phyloP scores from a whole-genome alignment of 2,113 vertebrate genomes.

The Mobula birostris region DNA sequence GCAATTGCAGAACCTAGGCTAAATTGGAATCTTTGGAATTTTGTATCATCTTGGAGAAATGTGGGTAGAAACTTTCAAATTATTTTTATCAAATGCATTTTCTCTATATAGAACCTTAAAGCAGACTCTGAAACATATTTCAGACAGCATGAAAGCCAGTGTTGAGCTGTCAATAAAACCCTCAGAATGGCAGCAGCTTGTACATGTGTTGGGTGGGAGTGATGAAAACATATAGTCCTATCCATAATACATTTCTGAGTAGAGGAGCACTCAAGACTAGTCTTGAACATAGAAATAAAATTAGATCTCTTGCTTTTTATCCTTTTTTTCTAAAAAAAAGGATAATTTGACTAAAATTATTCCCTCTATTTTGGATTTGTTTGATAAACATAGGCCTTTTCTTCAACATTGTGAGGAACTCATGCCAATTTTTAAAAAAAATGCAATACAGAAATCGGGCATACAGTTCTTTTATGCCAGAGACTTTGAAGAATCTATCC shows the following conservation, averaged over 20 bases:
- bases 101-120: background rate
- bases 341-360: background rate
- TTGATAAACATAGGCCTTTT: background rate
- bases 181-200: background rate
- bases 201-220: too few species aligned
- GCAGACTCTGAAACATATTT: background rate
- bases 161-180: background rate
- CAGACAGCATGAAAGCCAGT: background rate
- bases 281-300: background rate
- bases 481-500: background rate
- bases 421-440: background rate
- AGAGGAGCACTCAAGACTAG: too few species aligned
- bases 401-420: background rate
- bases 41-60: background rate
- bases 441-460: background rate
- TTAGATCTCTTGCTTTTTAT: background rate
- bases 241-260: too few species aligned
- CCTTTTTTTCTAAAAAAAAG: background rate
- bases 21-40: constrained; percentile 20
- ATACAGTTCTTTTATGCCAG: background rate
- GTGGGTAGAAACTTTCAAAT: background rate
- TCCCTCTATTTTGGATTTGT: background rate
- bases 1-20: background rate
- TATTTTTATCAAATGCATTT: background rate
- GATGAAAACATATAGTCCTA: too few species aligned